Percentiles rank a stretch among this genome's conserved stretches.
phyloP scores from a whole-genome alignment of 2,888 invertebrate species.

The Ramazzottius varieornatus region DNA sequence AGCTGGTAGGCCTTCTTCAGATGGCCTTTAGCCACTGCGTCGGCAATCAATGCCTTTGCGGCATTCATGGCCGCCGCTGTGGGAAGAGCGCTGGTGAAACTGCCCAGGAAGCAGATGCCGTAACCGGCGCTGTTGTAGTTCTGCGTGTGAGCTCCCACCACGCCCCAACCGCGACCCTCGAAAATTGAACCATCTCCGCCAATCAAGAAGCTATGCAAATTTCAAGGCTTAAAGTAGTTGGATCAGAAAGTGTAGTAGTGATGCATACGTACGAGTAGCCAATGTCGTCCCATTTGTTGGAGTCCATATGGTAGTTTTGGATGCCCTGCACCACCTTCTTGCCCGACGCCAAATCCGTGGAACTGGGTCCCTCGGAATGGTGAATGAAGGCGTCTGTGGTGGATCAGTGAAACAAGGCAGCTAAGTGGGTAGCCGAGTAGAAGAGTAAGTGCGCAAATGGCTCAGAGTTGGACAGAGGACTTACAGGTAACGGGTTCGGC shows the following conservation, averaged over 20 bases:
- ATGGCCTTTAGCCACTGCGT: not conserved
- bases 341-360: conserved; percentile 9
- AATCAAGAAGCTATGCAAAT: conserved; percentile 38
- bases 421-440: no score
- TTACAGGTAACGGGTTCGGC: no score
- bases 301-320: conserved; percentile 42
- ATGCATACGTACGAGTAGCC: conserved; percentile 17
- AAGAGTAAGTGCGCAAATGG: no score
- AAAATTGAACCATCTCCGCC: conserved; percentile 50
- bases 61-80: not conserved
- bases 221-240: not conserved
- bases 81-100: not conserved
- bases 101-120: not conserved
- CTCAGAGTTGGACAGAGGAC: no score
- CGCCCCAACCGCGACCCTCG: conserved; percentile 45
- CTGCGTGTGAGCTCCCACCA: conserved; percentile 40
- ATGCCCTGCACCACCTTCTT: conserved; percentile 28
- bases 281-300: conserved; percentile 37
- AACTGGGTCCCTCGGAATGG: conserved; percentile 10
- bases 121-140: not conserved
- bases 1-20: not conserved
- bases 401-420: no score
- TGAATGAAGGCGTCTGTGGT: conserved; percentile 10
- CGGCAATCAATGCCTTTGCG: not conserved
- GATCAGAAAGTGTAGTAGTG: no score